Conservation (phyloP, 2,888 invertebrate genomes). For the Pollenia amentaria region DNA sequence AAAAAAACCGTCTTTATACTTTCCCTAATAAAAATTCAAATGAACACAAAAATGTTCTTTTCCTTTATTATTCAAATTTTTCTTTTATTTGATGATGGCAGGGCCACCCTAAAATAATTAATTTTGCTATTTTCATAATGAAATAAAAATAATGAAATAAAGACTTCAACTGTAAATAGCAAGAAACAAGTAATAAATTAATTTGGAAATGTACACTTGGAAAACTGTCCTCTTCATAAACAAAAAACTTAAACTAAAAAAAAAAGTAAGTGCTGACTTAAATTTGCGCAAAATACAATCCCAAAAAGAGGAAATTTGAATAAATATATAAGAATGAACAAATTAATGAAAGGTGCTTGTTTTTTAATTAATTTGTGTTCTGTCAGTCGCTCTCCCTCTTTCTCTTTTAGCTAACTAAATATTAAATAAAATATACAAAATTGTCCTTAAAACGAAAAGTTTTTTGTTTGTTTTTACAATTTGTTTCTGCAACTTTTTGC, state of each 20-base stretch:
- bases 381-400: not conserved
- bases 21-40: not conserved
- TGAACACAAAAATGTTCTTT: not conserved
- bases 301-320: no score
- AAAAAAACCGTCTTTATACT: no score
- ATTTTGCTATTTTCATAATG: not conserved
- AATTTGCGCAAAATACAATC: not conserved
- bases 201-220: not conserved
- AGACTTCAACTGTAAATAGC: not conserved
- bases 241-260: not conserved
- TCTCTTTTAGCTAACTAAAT: not conserved
- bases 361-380: not conserved
- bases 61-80: not conserved
- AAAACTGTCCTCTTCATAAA: not conserved
- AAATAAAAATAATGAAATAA: not conserved
- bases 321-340: not conserved
- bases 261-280: not conserved
- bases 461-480: no score
- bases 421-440: no score
- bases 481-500: no score
- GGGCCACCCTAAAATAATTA: slow-evolving; percentile 19
- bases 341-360: not conserved
- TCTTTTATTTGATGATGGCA: not conserved
- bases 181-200: not conserved
- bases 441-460: no score